Percentiles rank a stretch among this genome's conserved stretches.
These are phyloP conservation scores for Netelia inedita DNA, from an alignment of 2,888 invertebrate species.

Conservation along the genomic window DNA sequence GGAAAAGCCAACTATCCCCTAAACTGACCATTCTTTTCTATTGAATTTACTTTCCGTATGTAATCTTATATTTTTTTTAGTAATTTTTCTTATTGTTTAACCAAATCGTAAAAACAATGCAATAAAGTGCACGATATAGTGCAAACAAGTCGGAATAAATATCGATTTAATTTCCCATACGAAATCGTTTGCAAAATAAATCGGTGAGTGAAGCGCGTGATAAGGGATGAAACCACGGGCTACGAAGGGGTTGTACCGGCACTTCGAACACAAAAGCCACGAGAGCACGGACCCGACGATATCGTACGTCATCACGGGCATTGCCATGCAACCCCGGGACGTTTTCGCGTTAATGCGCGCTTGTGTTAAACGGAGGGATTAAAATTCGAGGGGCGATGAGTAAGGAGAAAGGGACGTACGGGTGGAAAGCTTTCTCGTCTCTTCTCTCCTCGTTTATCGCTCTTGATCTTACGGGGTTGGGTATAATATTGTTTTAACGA, in stretches of 20 bases:
- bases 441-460: conserved; percentile 5
- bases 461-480: conserved; percentile 24
- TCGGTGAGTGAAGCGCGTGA: conserved; percentile 13
- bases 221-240: conserved; percentile 9
- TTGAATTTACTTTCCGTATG: not conserved
- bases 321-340: conserved; percentile 9
- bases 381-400: conserved; percentile 36
- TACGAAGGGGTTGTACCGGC: not conserved
- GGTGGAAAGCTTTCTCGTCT: conserved; percentile 17
- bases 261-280: not conserved
- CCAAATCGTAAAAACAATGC: too few species aligned
- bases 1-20: not conserved
- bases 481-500: conserved; percentile 79
- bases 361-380: conserved; percentile 34
- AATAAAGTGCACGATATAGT: too few species aligned
- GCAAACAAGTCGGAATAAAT: not conserved
- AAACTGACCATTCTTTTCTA: not conserved
- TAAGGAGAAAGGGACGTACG: not conserved
- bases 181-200: not conserved
- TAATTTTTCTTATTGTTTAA: not conserved
- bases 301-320: conserved; percentile 18
- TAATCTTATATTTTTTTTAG: not conserved
- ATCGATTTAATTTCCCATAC: not conserved
- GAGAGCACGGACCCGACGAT: conserved; percentile 44
- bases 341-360: not conserved